A percentile compares a stretch with the other conserved stretches of the same genome.
Evolutionary conservation across 2,888 invertebrate species (phyloP).

Genomic region (Heterodera filipjevi): DNA sequence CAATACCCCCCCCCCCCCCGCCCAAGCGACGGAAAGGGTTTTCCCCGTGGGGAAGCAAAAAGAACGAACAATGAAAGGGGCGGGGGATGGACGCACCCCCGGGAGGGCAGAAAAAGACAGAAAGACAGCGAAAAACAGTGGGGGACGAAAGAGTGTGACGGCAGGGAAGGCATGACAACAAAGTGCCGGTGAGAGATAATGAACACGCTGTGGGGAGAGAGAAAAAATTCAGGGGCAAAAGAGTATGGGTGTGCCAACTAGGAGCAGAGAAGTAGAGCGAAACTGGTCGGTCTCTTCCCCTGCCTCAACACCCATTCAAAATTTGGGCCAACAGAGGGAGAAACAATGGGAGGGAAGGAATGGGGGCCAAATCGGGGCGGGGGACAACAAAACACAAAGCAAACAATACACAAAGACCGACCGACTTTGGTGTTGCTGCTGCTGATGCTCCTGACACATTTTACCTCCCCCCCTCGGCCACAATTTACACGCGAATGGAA

Average conservation of each 20-base stretch:
- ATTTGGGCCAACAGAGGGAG: neutral
- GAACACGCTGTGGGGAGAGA: neutral
- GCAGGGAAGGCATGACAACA: neutral
- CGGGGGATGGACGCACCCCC: neutral
- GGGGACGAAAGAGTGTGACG: neutral
- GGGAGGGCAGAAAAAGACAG: neutral
- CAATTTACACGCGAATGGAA: neutral
- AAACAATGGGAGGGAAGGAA: neutral
- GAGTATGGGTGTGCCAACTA: neutral
- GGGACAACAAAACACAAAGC: conserved; percentile 18
- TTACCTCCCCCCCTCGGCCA: neutral
- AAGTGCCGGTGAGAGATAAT: neutral
- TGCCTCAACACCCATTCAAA: neutral
- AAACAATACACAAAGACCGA: conserved; percentile 9
- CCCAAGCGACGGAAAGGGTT: too few relatives aligned
- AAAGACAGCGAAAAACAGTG: neutral
- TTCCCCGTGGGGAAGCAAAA: neutral
- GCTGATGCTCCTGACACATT: neutral
- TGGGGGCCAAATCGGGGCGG: neutral
- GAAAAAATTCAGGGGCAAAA: neutral
- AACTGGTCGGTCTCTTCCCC: neutral
- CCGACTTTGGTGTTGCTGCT: neutral
- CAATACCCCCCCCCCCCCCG: too few relatives aligned
- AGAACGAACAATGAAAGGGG: neutral
- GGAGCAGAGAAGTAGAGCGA: neutral